phyloP scores from a whole-genome alignment of 1,140 invertebrate genomes.

The Chlorops oryzae region DNA sequence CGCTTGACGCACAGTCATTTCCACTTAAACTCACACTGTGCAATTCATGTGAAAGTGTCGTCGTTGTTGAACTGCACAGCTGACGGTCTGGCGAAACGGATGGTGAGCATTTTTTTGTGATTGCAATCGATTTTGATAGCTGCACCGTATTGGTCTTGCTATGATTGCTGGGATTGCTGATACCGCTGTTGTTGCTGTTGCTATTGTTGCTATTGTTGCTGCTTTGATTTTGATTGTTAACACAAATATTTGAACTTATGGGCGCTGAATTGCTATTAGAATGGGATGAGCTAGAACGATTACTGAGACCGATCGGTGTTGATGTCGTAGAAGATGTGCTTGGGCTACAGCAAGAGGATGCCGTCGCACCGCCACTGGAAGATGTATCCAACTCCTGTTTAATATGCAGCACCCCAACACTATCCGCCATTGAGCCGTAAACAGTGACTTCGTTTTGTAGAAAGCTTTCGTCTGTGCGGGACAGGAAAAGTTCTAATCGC shows the following conservation, averaged over 20 bases:
- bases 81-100: conserved; percentile 71
- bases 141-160: not conserved
- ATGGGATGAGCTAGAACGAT: conserved; percentile 23
- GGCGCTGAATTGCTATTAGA: conserved; percentile 10
- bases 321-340: conserved; percentile 22
- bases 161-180: not conserved
- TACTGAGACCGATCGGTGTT: not conserved
- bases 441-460: no score
- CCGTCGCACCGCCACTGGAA: conserved; percentile 14
- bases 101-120: conserved; percentile 41
- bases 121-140: conserved; percentile 14
- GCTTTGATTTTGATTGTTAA: no score
- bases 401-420: conserved; percentile 36
- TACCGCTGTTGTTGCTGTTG: conserved; percentile 7
- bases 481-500: no score
- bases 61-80: conserved; percentile 73
- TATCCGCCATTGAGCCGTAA: conserved; percentile 45
- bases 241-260: no score
- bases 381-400: conserved; percentile 41
- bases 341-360: conserved; percentile 37
- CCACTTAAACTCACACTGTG: conserved; percentile 49
- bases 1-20: conserved; percentile 17
- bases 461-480: no score
- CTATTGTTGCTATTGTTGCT: conserved; percentile 3
- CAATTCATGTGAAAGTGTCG: conserved; percentile 64